These are phyloP conservation scores for Aegithalos caudatus DNA, from an alignment of 2,113 vertebrate genomes.

Conservation along the genomic window DNA sequence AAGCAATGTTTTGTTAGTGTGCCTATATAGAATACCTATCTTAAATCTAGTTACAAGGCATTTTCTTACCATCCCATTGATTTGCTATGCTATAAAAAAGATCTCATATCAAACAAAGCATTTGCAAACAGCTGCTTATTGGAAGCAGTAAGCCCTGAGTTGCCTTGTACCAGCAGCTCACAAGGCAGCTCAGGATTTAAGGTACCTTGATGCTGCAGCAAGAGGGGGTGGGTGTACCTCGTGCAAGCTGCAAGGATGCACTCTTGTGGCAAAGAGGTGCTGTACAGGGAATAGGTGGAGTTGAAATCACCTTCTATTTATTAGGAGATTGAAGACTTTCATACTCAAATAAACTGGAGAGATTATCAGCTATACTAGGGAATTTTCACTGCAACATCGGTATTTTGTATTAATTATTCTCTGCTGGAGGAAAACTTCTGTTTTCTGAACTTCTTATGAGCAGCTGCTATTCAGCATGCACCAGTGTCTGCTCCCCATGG, in stretches of 20 bases:
- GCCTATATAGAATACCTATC: background rate
- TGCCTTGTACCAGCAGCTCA: no score
- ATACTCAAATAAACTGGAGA: background rate
- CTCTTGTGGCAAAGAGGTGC: constrained; percentile 22
- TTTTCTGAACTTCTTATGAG: background rate
- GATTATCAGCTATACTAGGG: background rate
- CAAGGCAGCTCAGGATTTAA: background rate
- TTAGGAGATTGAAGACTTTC: background rate
- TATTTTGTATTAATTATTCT: background rate
- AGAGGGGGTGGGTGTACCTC: background rate
- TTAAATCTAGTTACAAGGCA: background rate
- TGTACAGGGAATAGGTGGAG: background rate
- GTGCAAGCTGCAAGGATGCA: constrained; percentile 10
- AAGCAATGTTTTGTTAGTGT: background rate
- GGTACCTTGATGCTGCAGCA: background rate
- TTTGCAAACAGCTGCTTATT: background rate
- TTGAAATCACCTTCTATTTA: background rate
- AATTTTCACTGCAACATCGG: background rate
- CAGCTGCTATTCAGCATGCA: background rate
- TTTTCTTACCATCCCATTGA: background rate
- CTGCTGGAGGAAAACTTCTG: background rate
- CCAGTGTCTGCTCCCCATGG: background rate
- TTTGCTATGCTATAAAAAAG: background rate
- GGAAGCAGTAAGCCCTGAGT: background rate
- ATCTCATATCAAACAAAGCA: background rate